Evolutionary conservation across 2,888 invertebrate genomes (phyloP), one percentile per base, ranked within the genome.

Genomic region (Limnephilus rhombicus): DNA sequence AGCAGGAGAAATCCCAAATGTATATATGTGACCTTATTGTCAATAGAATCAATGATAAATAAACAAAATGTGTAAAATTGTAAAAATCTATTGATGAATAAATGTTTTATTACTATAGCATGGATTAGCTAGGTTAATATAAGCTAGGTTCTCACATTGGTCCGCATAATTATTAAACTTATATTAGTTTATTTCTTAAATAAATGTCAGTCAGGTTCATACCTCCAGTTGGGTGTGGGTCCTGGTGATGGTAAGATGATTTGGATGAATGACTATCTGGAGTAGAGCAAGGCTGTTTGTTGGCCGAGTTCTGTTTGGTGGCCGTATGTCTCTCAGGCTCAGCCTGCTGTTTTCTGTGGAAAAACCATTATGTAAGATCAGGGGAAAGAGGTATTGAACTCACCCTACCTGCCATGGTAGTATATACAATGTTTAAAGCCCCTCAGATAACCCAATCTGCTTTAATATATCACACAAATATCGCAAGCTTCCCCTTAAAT

Each of bases 271-370:
- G 93, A 80, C 93, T 93, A 80, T 93, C 93, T 3, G 93, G 93
- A 45, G 93, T 93, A 18, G 93, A 93, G 80, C 93, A 93, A n/a
- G 92, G 89, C 89, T 93, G 93, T 80, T 93, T 93, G 4, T 92
- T 90, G 11, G 90, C 82, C 3, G 93, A 92, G 41, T 91, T 92
- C 37, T 95, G 95, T 94, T 96, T 96, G 94, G 96, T 95, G 0
- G 95, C 95, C 12, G 95, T 95, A 93, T 95, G 96, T 49, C 96
- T 95, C 94, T 96, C 96, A 2, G 96, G 96, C 93, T 96, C 96
- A 0, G 96, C 96, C 94, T 96, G 96, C 93, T 96, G 96, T 37
- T 96, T 94, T 94, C 96, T 92, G 41, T 68, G 31, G 34, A 53
- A 31, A 88, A 85, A 81, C 31, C 29, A 37, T 29, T 34, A 53